Evolutionary conservation across 2,888 invertebrate species (phyloP).

Genomic region (Cryptocheilus praepositus): DNA sequence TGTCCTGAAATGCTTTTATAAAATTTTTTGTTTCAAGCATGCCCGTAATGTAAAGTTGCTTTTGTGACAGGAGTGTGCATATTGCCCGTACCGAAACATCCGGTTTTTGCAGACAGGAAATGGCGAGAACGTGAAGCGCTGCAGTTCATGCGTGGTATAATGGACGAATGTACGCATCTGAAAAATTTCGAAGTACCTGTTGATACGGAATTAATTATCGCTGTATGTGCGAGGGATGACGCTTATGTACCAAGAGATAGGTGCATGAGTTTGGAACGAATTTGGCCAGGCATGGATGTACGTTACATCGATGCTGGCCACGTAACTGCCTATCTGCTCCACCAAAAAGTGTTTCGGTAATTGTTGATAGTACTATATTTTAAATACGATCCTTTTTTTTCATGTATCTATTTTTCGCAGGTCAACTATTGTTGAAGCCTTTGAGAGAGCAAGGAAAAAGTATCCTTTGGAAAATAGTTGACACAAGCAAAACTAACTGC

Average conservation of each 20-base stretch:
- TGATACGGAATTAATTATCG: constrained; percentile 93
- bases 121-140: constrained; percentile 87
- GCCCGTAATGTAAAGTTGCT: constrained; percentile 25
- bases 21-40: constrained; percentile 20
- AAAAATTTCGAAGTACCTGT: constrained; percentile 92
- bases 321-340: constrained; percentile 90
- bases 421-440: constrained; percentile 85
- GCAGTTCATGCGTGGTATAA: constrained; percentile 97
- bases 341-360: constrained; percentile 91
- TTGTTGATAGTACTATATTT: not conserved
- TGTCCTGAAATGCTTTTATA: not conserved
- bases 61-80: constrained; percentile 64
- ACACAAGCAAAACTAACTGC: constrained; percentile 2
- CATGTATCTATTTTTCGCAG: constrained; percentile 75
- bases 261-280: constrained; percentile 86
- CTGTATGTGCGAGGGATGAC: constrained; percentile 92
- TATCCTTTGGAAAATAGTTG: constrained; percentile 57
- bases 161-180: constrained; percentile 99
- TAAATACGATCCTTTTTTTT: not conserved
- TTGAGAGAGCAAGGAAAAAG: constrained; percentile 81
- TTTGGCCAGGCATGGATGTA: constrained; percentile 96
- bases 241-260: constrained; percentile 93
- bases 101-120: constrained; percentile 72
- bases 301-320: constrained; percentile 93
- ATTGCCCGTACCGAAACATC: constrained; percentile 67